phyloP scores from a whole-genome alignment of 64 coral and sea anemone genomes.

The Montipora foliosa region DNA sequence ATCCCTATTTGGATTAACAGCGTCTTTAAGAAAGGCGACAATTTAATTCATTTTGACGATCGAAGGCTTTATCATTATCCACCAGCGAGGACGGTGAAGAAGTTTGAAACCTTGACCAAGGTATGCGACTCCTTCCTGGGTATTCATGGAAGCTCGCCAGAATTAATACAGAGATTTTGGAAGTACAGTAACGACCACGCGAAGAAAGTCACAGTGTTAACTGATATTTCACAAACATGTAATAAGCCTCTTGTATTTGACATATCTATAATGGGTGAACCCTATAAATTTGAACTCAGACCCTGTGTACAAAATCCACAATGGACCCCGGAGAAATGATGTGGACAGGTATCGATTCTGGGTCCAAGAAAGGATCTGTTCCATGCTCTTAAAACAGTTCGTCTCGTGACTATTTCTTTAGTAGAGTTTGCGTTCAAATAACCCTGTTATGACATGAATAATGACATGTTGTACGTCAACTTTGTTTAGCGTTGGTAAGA shows the following conservation, averaged over 20 bases:
- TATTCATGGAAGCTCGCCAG: constrained; percentile 36
- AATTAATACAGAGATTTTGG: constrained; percentile 34
- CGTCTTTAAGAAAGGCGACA: not conserved
- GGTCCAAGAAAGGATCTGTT: not conserved
- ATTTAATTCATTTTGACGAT: constrained; percentile 42
- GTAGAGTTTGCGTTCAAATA: too few relatives aligned
- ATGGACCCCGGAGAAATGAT: constrained; percentile 17
- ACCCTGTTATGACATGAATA: too few relatives aligned
- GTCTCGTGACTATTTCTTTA: too few relatives aligned
- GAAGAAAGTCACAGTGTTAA: constrained; percentile 2
- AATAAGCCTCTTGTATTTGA: constrained; percentile 32
- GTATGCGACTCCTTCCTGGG: constrained; percentile 51
- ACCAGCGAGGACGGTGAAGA: not conserved
- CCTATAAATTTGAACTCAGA: constrained; percentile 50
- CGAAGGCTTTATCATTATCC: constrained; percentile 28
- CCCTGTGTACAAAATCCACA: constrained; percentile 49
- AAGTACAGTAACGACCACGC: constrained; percentile 5
- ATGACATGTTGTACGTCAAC: too few relatives aligned
- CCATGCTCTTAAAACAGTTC: not conserved
- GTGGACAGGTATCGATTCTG: not conserved
- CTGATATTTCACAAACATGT: not conserved
- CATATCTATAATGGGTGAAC: not conserved
- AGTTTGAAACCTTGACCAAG: not conserved
- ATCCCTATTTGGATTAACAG: constrained; percentile 54
- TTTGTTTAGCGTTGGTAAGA: too few relatives aligned